These are phyloP conservation scores for Drosophila kurseongensis DNA, from an alignment of 1,140 invertebrate species.

Conservation along the genomic window DNA sequence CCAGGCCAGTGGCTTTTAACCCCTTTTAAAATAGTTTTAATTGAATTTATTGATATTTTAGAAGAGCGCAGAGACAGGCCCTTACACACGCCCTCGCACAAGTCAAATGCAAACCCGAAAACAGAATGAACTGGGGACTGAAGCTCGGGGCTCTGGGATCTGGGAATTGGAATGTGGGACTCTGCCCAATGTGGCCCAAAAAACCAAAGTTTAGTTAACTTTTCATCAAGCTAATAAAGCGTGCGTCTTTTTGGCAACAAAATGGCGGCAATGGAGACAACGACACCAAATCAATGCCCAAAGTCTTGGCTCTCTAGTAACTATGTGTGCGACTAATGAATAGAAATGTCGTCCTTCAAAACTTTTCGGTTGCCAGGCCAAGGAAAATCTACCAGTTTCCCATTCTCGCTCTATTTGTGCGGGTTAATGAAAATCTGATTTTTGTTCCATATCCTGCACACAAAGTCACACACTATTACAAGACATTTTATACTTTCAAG, in stretches of 20 bases:
- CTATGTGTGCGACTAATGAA: slow-evolving; percentile 63
- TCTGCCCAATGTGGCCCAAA: slow-evolving; percentile 29
- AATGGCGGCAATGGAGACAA: slow-evolving; percentile 37
- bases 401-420: slow-evolving; percentile 11
- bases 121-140: slow-evolving; percentile 17
- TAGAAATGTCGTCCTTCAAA: slow-evolving; percentile 78
- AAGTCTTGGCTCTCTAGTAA: slow-evolving; percentile 10
- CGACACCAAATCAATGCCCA: slow-evolving; percentile 64
- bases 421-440: slow-evolving; percentile 76
- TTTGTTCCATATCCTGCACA: slow-evolving; percentile 39
- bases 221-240: slow-evolving; percentile 76
- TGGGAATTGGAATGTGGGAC: slow-evolving; percentile 9
- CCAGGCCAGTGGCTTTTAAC: slow-evolving; percentile 49
- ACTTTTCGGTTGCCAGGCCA: slow-evolving; percentile 58
- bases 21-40: slow-evolving; percentile 63
- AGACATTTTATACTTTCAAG: slow-evolving; percentile 29
- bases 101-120: slow-evolving; percentile 36
- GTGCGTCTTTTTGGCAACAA: slow-evolving; percentile 59
- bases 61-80: slow-evolving; percentile 4
- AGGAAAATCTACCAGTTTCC: slow-evolving; percentile 17
- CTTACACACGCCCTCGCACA: not conserved
- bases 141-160: not conserved
- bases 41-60: slow-evolving; percentile 67
- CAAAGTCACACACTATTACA: not conserved
- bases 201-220: slow-evolving; percentile 69